A percentile compares a stretch with the other conserved stretches of the same genome.
Evolutionary conservation across 2,113 vertebrate species (phyloP).

Genomic region (Cyphomyrus plagiostoma): DNA sequence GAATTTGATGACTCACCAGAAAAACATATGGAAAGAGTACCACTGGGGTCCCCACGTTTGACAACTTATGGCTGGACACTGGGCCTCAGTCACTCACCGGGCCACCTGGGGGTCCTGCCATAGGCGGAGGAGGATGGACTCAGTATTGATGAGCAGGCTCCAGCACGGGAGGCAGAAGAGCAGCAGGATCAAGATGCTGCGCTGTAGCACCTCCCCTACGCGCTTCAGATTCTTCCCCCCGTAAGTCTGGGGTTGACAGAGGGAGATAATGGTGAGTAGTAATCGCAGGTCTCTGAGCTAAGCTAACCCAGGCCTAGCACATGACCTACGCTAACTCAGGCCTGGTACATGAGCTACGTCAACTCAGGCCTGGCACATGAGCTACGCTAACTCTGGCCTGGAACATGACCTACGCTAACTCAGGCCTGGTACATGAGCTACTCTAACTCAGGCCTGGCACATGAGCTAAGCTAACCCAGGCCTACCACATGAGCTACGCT

Average conservation of each 20-base stretch:
- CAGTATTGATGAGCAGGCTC: slow-evolving; percentile 77
- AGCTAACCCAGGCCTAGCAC: no score
- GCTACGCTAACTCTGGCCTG: not conserved
- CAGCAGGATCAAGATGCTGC: slow-evolving; percentile 69
- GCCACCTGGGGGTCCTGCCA: slow-evolving; percentile 72
- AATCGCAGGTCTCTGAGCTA: not conserved
- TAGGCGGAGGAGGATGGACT: slow-evolving; percentile 67
- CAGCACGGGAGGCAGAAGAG: slow-evolving; percentile 87
- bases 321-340: not conserved
- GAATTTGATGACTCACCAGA: no score
- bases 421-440: not conserved
- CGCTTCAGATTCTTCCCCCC: slow-evolving; percentile 73
- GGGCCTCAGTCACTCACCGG: slow-evolving; percentile 55
- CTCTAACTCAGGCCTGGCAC: not conserved
- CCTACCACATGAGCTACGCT: not conserved
- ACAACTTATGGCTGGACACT: not conserved
- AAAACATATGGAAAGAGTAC: not conserved
- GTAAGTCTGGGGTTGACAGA: slow-evolving; percentile 61
- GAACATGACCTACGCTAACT: not conserved
- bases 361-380: not conserved
- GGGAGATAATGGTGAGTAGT: not conserved
- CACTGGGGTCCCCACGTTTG: not conserved
- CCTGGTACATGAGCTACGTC: not conserved
- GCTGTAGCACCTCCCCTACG: slow-evolving; percentile 82
- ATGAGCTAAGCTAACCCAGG: not conserved